Percentiles rank a stretch among this genome's conserved stretches.
These are phyloP conservation scores for Alcedo atthis DNA, from an alignment of 2,797 vertebrate species.

Conservation along the genomic window DNA sequence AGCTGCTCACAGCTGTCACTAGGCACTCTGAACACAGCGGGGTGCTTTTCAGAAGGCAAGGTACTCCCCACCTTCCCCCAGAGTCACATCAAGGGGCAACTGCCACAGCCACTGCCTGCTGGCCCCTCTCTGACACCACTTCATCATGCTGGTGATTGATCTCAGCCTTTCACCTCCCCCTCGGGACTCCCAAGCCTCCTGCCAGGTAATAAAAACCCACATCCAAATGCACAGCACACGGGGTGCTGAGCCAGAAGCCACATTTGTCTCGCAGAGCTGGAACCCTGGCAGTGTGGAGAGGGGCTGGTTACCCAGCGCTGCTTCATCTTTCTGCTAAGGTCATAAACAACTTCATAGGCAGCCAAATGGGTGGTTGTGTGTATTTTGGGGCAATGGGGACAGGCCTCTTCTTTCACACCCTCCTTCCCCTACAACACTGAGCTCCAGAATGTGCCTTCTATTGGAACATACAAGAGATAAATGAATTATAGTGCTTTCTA, in stretches of 20 bases:
- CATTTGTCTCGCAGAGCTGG: slow-evolving; percentile 43
- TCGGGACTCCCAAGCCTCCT: background rate
- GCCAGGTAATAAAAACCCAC: slow-evolving; percentile 51
- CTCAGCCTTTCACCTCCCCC: background rate
- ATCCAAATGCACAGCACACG: slow-evolving; percentile 45
- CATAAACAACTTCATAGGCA: slow-evolving; percentile 40
- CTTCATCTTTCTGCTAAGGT: slow-evolving; percentile 47
- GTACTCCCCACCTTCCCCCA: background rate
- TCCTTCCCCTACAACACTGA: background rate
- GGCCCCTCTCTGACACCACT: background rate
- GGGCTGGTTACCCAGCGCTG: background rate
- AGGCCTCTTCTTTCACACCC: background rate
- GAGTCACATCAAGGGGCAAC: background rate
- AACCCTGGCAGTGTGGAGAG: background rate
- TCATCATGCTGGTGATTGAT: slow-evolving; percentile 5
- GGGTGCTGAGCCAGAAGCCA: background rate
- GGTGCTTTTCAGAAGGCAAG: background rate
- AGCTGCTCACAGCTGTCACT: background rate
- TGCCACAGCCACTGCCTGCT: background rate
- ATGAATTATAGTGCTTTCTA: background rate
- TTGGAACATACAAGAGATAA: background rate
- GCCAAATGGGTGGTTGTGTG: background rate
- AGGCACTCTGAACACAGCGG: background rate
- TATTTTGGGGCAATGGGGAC: background rate
- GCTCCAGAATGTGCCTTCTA: background rate